Percentiles rank a stretch among this genome's conserved stretches.
These are phyloP conservation scores for Pogonomyrmex californicus DNA, from an alignment of 1,140 invertebrate genomes.

Conservation along the genomic window DNA sequence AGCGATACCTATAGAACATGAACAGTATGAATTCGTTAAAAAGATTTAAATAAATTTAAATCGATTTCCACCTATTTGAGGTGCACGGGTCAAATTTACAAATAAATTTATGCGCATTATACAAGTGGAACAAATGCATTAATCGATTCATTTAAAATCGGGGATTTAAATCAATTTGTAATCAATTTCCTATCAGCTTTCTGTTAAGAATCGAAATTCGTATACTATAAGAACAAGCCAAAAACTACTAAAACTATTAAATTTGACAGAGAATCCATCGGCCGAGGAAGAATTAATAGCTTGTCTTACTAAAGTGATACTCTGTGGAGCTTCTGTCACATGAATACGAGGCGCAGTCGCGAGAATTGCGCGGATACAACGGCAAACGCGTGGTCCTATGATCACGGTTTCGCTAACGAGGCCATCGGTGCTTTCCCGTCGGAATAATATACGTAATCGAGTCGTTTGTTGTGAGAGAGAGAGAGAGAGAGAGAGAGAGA, in stretches of 20 bases:
- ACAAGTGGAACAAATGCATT: background rate
- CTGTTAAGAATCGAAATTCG: background rate
- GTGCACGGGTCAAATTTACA: background rate
- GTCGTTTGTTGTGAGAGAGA: conserved; percentile 32
- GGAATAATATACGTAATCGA: conserved; percentile 43
- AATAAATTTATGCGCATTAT: background rate
- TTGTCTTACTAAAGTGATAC: background rate
- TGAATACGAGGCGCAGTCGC: conserved; percentile 1
- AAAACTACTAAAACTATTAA: background rate
- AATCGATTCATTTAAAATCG: background rate
- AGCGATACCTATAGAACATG: background rate
- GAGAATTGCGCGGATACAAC: conserved; percentile 14
- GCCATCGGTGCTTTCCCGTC: conserved; percentile 34
- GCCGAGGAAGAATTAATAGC: background rate
- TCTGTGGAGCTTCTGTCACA: background rate
- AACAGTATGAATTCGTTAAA: background rate
- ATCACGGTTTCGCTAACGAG: conserved; percentile 50
- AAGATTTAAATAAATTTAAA: background rate
- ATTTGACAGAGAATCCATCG: background rate
- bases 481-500: too few species aligned
- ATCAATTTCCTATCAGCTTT: background rate
- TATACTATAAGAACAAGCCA: background rate
- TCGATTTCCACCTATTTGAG: background rate
- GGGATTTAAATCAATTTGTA: conserved; percentile 1
- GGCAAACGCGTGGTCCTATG: conserved; percentile 10